phyloP scores from a whole-genome alignment of 2,888 invertebrate species.

The Deilephila porcellus region DNA sequence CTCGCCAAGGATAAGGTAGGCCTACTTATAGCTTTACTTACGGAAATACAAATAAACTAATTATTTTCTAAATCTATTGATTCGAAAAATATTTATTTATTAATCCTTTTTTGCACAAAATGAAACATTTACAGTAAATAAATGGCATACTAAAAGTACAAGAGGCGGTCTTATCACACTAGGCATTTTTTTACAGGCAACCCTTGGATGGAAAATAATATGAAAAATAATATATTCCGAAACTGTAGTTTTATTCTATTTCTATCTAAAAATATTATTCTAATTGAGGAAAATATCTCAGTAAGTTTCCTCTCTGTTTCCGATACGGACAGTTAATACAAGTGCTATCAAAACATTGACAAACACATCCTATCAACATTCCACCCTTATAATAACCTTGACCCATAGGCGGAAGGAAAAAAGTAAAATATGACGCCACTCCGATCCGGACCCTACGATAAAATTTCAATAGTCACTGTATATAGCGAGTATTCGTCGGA shows the following conservation, averaged over 20 bases:
- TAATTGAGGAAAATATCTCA: slow-evolving; percentile 4
- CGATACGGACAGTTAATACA: slow-evolving; percentile 35
- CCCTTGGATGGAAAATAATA: no score
- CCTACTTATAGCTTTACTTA: no score
- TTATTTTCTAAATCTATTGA: no score
- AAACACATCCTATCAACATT: slow-evolving; percentile 41
- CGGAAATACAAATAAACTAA: no score
- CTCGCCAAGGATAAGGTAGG: slow-evolving; percentile 97
- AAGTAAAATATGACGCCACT: slow-evolving; percentile 30
- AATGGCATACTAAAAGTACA: no score
- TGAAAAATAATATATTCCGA: not conserved
- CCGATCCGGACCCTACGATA: slow-evolving; percentile 14
- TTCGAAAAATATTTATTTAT: no score
- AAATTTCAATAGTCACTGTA: slow-evolving; percentile 22
- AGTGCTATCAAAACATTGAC: slow-evolving; percentile 42
- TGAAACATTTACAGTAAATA: no score
- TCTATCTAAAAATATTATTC: not conserved
- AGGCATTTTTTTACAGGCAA: no score
- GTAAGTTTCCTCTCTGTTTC: slow-evolving; percentile 13
- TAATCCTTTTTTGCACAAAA: no score
- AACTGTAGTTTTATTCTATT: not conserved
- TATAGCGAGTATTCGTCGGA: slow-evolving; percentile 31
- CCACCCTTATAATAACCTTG: slow-evolving; percentile 38
- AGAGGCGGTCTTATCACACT: no score
- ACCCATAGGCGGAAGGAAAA: slow-evolving; percentile 38